These are phyloP conservation scores for Hippocampus abdominalis DNA, from an alignment of 2,113 vertebrate species.

Conservation along the genomic window DNA sequence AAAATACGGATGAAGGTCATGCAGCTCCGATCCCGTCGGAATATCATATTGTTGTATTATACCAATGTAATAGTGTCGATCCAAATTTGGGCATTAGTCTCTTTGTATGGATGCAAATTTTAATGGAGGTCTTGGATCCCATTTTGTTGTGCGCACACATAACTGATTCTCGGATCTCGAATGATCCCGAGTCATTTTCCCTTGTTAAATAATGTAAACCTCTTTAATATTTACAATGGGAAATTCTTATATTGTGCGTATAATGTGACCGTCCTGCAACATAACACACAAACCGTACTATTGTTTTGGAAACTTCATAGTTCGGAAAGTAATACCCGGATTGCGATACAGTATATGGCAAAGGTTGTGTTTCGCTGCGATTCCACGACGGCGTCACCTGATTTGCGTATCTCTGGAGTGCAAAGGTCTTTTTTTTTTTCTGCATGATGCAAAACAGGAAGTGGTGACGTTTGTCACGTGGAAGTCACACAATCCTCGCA, in stretches of 20 bases:
- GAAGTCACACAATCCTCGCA: conserved; percentile 22
- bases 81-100: too few species aligned
- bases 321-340: too few species aligned
- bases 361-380: neutral
- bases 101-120: neutral
- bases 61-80: neutral
- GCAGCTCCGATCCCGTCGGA: neutral
- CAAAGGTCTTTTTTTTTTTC: conserved; percentile 57
- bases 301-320: neutral
- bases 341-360: neutral
- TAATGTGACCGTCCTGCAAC: neutral
- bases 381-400: conserved; percentile 10
- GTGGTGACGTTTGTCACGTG: conserved; percentile 21
- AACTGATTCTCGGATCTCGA: too few species aligned
- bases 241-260: neutral
- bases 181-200: too few species aligned
- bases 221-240: neutral
- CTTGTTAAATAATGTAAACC: neutral
- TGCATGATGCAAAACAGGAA: conserved; percentile 39
- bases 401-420: conserved; percentile 52
- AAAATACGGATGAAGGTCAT: neutral
- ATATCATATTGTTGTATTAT: neutral
- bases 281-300: neutral
- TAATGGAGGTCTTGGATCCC: neutral
- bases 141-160: too few species aligned